Evolutionary conservation across 2,113 vertebrate genomes (phyloP).

Genomic region (Onychostoma macrolepis): DNA sequence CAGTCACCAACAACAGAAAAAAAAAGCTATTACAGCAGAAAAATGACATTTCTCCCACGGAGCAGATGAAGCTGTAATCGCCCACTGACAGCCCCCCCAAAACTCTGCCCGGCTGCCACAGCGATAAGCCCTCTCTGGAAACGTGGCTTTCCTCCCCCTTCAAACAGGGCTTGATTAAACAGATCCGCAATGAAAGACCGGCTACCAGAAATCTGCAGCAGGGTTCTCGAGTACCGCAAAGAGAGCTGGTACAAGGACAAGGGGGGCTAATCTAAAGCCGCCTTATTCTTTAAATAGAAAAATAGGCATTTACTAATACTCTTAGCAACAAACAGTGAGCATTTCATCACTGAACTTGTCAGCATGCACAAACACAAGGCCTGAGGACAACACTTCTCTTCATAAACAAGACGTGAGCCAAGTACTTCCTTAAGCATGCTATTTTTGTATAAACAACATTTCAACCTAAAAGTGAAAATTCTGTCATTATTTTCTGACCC

Average conservation of each 20-base stretch:
- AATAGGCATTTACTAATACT: conserved; percentile 35
- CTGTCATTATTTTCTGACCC: background rate
- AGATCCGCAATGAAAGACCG: conserved; percentile 16
- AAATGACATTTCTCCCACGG: conserved; percentile 9
- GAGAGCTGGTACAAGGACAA: background rate
- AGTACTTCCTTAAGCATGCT: background rate
- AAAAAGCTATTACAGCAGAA: conserved; percentile 44
- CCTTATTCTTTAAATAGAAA: conserved; percentile 47
- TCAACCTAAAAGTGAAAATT: background rate
- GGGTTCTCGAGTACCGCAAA: conserved; percentile 27
- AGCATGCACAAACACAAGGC: background rate
- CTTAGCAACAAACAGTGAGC: conserved; percentile 7
- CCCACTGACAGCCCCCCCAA: conserved; percentile 23
- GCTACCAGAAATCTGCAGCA: conserved; percentile 40
- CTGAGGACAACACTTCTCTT: conserved; percentile 8
- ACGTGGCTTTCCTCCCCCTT: conserved; percentile 18
- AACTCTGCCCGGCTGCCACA: conserved; percentile 13
- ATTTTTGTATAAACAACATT: background rate
- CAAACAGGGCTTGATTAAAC: conserved; percentile 41
- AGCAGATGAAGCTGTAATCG: conserved; percentile 35
- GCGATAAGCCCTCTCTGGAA: conserved; percentile 31
- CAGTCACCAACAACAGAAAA: conserved; percentile 5
- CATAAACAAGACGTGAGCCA: background rate
- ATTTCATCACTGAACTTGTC: conserved; percentile 11
- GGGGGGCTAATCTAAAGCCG: conserved; percentile 35